Evolutionary conservation across 2,888 invertebrate genomes (phyloP), one percentile per base, ranked within the genome.

Genomic region (Dryadula phaetusa): DNA sequence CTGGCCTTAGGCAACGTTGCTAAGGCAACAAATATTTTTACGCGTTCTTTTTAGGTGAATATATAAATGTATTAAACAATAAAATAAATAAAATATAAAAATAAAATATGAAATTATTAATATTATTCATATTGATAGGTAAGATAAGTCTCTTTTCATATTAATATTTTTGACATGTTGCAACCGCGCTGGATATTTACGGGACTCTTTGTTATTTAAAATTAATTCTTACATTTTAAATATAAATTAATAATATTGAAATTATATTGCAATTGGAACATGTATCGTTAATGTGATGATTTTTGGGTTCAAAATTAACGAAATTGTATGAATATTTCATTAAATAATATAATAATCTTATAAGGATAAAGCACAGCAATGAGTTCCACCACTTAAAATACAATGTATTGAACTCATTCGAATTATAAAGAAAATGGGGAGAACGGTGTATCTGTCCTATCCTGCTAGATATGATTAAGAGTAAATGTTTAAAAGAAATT

Each of bases 181-280:
- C 40, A 40, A 20, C n/a, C n/a, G 22, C 40, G 37, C 16, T 16
- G 32, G 52, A n/a, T 56, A 40, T 40, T 56, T 40, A 56, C 40
- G 40, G 25, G 7, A 25, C 40, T 20, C 22, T 40, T 56, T 56
- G 40, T 40, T n/a, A 56, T 56, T 56, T 56, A 40, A 40, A 56
- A 56, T 56, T 10, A 22, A 56, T 56, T 40, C n/a, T 22, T 56
- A 22, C 10, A 12, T 56, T 56, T 56, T 56, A 18, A 28, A 28
- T 10, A 52, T 52, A 28, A n/a, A 16, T 32, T 16, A 56, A 40
- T 56, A 16, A 20, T 34, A 53, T n/a, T 34, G 16, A 12, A 53
- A 16, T 34, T 18, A 32, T 34, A 32, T 16, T 0, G 12, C 12
- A 20, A 32, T 10, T 18, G 32, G 18, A 47, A 47, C 5, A 12